phyloP scores from a whole-genome alignment of 1,140 invertebrate species.

The Cephus cinctus region DNA sequence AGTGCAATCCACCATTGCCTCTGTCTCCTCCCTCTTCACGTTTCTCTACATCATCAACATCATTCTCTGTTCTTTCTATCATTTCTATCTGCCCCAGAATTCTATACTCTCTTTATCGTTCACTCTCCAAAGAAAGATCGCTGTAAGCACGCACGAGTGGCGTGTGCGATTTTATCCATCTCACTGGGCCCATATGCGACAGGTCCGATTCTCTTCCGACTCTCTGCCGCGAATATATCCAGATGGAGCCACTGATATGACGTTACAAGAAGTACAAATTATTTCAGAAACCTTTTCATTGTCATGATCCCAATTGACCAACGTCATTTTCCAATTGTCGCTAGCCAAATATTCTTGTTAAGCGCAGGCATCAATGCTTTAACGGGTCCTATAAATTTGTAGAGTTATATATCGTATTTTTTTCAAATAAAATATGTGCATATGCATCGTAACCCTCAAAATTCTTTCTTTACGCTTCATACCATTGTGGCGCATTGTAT shows the following conservation, averaged over 20 bases:
- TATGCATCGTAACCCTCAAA: too few relatives aligned
- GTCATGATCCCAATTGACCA: neutral
- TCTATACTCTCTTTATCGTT: constrained; percentile 6
- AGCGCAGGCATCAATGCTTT: too few relatives aligned
- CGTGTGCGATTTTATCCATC: constrained; percentile 23
- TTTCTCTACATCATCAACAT: neutral
- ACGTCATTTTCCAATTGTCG: neutral
- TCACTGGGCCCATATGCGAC: constrained; percentile 16
- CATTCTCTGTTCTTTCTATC: constrained; percentile 3
- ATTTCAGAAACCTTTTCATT: too few relatives aligned
- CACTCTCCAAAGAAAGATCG: constrained; percentile 5
- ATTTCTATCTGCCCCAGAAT: constrained; percentile 5
- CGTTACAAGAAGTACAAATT: constrained; percentile 26
- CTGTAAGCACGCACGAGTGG: constrained; percentile 15
- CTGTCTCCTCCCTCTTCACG: neutral
- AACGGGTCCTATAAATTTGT: too few relatives aligned
- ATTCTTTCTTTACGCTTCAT: too few relatives aligned
- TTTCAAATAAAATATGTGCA: too few relatives aligned
- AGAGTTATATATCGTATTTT: too few relatives aligned
- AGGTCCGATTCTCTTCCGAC: constrained; percentile 13
- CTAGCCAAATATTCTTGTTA: too few relatives aligned
- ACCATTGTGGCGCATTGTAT: too few relatives aligned
- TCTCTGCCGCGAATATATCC: constrained; percentile 2
- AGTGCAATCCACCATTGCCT: neutral
- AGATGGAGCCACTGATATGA: constrained; percentile 26